These are phyloP conservation scores for Dasyurus viverrinus DNA, from an alignment of 2,113 vertebrate species.

Conservation along the genomic window DNA sequence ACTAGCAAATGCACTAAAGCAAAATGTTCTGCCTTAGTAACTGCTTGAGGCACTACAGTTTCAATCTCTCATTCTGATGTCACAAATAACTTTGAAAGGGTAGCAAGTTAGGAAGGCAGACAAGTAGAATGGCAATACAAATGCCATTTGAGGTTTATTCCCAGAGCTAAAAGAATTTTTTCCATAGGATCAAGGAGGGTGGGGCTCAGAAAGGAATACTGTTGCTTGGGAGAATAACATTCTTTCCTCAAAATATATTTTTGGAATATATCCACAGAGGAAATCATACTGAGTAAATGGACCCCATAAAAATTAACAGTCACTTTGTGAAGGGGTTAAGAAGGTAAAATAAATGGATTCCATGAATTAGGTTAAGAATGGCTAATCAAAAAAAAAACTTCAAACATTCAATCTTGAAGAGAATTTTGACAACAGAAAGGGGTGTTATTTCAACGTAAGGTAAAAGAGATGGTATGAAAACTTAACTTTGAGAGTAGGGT, in stretches of 20 bases:
- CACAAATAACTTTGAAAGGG: not conserved
- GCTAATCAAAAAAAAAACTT: constrained; percentile 7
- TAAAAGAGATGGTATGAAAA: constrained; percentile 22
- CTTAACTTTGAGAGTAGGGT: not conserved
- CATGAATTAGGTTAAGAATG: constrained; percentile 8
- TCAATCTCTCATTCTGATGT: not conserved
- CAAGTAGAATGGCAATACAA: not conserved
- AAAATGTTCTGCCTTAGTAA: constrained; percentile 4
- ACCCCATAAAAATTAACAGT: not conserved
- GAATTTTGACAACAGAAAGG: constrained; percentile 27
- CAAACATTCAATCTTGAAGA: not conserved
- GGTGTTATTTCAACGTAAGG: not conserved
- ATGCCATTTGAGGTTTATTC: constrained; percentile 26
- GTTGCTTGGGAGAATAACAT: not conserved
- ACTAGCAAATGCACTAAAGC: not conserved
- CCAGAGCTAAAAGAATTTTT: constrained; percentile 23
- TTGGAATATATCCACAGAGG: not conserved
- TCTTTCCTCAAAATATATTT: not conserved
- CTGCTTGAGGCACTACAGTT: not conserved
- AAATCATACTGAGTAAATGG: not conserved
- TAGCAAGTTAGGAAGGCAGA: constrained; percentile 1
- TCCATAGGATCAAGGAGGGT: not conserved
- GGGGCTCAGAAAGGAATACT: not conserved
- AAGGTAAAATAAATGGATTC: constrained; percentile 25
- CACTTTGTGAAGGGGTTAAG: not conserved